These are phyloP conservation scores for Epicampocera succincta DNA, from an alignment of 2,888 invertebrate species.

Conservation along the genomic window DNA sequence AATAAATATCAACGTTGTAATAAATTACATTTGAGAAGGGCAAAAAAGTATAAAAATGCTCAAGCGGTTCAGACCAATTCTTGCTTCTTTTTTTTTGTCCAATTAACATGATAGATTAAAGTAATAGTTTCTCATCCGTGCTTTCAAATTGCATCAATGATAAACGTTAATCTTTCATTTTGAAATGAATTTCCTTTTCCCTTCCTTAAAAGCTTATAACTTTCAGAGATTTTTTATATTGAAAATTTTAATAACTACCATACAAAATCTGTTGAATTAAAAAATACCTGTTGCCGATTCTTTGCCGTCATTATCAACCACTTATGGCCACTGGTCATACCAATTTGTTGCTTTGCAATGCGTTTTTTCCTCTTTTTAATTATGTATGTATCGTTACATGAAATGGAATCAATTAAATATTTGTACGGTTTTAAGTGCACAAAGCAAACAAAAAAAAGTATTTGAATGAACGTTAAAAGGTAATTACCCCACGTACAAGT, in stretches of 20 bases:
- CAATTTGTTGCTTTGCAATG: not conserved
- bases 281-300: not conserved
- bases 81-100: too few species aligned
- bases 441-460: not conserved
- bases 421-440: not conserved
- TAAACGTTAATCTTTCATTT: too few species aligned
- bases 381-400: slow-evolving; percentile 7
- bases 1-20: too few species aligned
- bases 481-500: slow-evolving; percentile 12
- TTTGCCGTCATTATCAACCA: not conserved
- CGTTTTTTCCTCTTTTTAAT: slow-evolving; percentile 2
- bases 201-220: too few species aligned
- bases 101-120: too few species aligned
- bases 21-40: too few species aligned
- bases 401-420: slow-evolving; percentile 43
- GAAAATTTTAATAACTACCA: not conserved
- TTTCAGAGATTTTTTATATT: too few species aligned
- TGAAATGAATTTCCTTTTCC: too few species aligned
- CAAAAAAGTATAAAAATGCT: too few species aligned
- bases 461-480: slow-evolving; percentile 21
- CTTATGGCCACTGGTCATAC: not conserved
- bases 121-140: too few species aligned
- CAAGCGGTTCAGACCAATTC: too few species aligned
- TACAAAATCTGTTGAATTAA: not conserved
- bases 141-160: too few species aligned